These are phyloP conservation scores for Callaeas wilsoni DNA, from an alignment of 2,113 vertebrate species.

Conservation along the genomic window DNA sequence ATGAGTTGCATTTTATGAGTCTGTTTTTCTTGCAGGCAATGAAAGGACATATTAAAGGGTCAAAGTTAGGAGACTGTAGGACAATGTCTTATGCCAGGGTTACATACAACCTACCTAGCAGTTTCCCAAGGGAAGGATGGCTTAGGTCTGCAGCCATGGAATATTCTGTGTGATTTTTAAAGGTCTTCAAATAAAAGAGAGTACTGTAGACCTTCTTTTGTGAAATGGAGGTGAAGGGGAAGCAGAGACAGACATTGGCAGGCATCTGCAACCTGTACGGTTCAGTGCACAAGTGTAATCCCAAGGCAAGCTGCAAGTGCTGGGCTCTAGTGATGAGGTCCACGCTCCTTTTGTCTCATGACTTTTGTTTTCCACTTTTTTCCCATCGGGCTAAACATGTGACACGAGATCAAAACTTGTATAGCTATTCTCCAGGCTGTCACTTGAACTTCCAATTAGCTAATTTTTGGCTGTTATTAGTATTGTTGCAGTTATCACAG, in stretches of 20 bases:
- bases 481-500: background rate
- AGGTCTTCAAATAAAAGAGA: background rate
- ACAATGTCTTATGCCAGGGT: background rate
- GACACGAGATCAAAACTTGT: background rate
- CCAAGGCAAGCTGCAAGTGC: background rate
- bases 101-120: background rate
- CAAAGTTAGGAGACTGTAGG: background rate
- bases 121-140: constrained; percentile 45
- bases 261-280: background rate
- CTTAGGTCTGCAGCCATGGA: background rate
- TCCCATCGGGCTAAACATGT: background rate
- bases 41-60: constrained; percentile 37
- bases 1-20: constrained; percentile 41
- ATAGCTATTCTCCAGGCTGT: background rate
- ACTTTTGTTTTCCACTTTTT: background rate
- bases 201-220: background rate
- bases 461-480: background rate
- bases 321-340: background rate
- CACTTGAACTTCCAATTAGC: background rate
- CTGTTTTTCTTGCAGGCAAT: constrained; percentile 15
- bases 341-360: background rate
- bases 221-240: background rate
- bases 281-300: constrained; percentile 18
- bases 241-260: background rate
- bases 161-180: constrained; percentile 17